Evolutionary conservation across 2,888 invertebrate species (phyloP).

Genomic region (Rhogogaster chlorosoma): DNA sequence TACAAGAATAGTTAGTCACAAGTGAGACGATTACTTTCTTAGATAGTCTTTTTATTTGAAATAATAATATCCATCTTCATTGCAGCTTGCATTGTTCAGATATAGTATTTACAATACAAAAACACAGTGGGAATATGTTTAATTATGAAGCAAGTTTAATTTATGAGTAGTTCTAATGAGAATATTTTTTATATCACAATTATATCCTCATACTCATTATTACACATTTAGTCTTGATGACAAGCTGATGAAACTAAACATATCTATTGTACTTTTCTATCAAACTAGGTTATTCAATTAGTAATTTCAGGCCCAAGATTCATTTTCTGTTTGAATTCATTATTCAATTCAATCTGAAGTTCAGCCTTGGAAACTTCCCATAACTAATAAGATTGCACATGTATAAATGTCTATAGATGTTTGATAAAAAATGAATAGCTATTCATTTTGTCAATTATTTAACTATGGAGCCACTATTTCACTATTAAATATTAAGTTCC

Average conservation of each 20-base stretch:
- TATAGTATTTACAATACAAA: neutral
- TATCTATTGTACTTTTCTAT: neutral
- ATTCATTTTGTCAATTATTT: neutral
- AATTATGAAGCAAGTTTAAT: constrained; percentile 22
- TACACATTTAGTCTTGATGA: constrained; percentile 12
- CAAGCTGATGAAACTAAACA: constrained; percentile 14
- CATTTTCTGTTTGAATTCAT: neutral
- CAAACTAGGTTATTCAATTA: constrained; percentile 2
- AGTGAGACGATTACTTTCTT: neutral
- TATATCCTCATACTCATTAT: constrained; percentile 32
- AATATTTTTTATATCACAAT: constrained; percentile 5
- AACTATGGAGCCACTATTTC: neutral
- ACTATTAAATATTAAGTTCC: neutral
- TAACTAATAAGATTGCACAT: neutral
- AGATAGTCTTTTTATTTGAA: constrained; percentile 8
- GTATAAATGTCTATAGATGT: too few relatives aligned
- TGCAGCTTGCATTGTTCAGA: constrained; percentile 40
- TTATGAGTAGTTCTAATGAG: constrained; percentile 10
- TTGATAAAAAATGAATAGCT: neutral
- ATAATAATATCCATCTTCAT: constrained; percentile 48
- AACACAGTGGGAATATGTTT: neutral
- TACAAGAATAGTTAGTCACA: constrained; percentile 27
- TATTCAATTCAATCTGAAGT: neutral
- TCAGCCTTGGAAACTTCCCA: neutral
- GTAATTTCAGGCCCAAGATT: neutral